Conservation (phyloP, 2,113 vertebrate species). For the Nanorana parkeri region DNA sequence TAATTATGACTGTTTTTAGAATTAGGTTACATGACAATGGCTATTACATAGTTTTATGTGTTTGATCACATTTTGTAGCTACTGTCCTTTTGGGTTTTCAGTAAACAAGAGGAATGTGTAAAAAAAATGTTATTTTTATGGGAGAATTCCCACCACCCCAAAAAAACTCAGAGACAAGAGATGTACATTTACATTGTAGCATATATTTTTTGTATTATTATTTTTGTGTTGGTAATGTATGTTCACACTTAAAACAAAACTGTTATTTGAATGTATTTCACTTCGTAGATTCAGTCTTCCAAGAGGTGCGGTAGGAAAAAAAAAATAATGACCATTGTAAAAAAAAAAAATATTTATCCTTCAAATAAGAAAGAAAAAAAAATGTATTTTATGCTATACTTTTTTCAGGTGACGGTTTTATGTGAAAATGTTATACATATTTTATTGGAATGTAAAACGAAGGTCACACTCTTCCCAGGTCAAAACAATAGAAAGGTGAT, state of each 20-base stretch:
- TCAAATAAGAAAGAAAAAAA: background rate
- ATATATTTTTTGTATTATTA: conserved; percentile 32
- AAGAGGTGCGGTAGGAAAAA: background rate
- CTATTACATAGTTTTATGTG: conserved; percentile 37
- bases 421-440: conserved; percentile 6
- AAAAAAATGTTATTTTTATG: conserved; percentile 43
- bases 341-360: conserved; percentile 19
- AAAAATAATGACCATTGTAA: conserved; percentile 6
- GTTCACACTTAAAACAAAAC: background rate
- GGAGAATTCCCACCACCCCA: conserved; percentile 4
- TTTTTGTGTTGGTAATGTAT: conserved; percentile 27
- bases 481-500: background rate
- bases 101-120: conserved; percentile 30
- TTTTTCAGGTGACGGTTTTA: conserved; percentile 11
- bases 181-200: conserved; percentile 32
- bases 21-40: conserved; percentile 2
- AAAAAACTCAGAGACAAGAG: conserved; percentile 7
- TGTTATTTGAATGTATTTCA: conserved; percentile 4
- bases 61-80: conserved; percentile 30
- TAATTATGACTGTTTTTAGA: conserved; percentile 42
- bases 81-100: conserved; percentile 9
- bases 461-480: background rate
- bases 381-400: conserved; percentile 15
- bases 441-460: conserved; percentile 7
- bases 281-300: conserved; percentile 41